Evolutionary conservation across 2,113 vertebrate genomes (phyloP).

Genomic region (Pterophyllum scalare): DNA sequence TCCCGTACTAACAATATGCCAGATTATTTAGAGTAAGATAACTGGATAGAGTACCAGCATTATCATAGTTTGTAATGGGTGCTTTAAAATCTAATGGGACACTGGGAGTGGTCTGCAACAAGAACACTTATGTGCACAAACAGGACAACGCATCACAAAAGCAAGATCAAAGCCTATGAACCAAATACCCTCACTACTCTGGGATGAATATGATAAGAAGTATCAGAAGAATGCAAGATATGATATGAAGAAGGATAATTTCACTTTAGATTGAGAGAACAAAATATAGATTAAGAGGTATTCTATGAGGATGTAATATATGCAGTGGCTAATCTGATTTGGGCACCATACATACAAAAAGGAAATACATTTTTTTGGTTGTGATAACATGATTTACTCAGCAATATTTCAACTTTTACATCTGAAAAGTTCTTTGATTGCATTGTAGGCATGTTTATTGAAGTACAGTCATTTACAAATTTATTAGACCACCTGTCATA

Average conservation of each 20-base stretch:
- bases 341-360: neutral
- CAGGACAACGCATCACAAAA: neutral
- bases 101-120: neutral
- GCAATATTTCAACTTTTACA: neutral
- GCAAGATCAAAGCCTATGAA: neutral
- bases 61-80: neutral
- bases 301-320: neutral
- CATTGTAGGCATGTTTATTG: neutral
- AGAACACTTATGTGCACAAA: neutral
- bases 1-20: neutral
- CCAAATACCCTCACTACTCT: neutral
- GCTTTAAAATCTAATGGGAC: constrained; percentile 2
- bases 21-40: constrained; percentile 5
- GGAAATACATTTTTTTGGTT: neutral
- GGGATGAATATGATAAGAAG: no score
- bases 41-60: constrained; percentile 8
- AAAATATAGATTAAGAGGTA: neutral
- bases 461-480: neutral
- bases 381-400: neutral
- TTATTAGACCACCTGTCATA: neutral
- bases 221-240: no score
- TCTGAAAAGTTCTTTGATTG: neutral
- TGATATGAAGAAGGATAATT: no score
- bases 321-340: neutral
- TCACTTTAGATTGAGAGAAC: neutral